phyloP scores from a whole-genome alignment of 2,888 invertebrate species.

The Xanthia icteritia region DNA sequence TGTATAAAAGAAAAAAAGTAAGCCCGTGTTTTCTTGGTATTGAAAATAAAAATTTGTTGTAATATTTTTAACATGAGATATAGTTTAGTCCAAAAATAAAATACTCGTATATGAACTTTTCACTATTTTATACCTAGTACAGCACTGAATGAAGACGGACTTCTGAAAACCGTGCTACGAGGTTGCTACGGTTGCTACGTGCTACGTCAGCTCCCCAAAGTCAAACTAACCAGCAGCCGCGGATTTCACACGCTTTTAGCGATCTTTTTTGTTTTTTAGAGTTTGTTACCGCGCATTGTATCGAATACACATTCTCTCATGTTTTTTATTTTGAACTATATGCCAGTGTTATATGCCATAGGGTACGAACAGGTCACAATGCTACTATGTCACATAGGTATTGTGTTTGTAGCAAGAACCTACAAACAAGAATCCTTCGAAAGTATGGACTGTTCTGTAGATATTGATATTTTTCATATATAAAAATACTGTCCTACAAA shows the following conservation, averaged over 20 bases:
- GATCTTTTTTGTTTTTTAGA: constrained; percentile 45
- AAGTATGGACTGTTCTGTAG: background rate
- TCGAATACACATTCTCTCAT: constrained; percentile 7
- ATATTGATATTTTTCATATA: background rate
- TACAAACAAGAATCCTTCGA: too few species aligned
- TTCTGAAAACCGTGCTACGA: constrained; percentile 14
- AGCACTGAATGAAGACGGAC: background rate
- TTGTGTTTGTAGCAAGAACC: background rate
- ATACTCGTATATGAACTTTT: background rate
- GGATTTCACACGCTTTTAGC: constrained; percentile 47
- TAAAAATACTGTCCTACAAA: constrained; percentile 13
- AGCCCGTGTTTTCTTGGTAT: background rate
- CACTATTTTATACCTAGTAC: background rate
- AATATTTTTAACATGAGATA: background rate
- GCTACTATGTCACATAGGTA: background rate
- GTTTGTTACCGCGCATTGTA: constrained; percentile 39
- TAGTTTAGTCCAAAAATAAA: background rate
- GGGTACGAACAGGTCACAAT: background rate
- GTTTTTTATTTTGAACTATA: constrained; percentile 19
- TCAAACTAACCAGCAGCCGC: constrained; percentile 31
- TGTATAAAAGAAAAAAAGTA: background rate
- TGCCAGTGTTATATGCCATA: background rate
- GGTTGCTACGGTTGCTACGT: constrained; percentile 19
- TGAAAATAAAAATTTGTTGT: background rate
- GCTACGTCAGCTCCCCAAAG: constrained; percentile 33